Percentiles rank a stretch among this genome's conserved stretches.
Evolutionary conservation across 2,113 vertebrate species (phyloP).

Genomic region (Anoplopoma fimbria): DNA sequence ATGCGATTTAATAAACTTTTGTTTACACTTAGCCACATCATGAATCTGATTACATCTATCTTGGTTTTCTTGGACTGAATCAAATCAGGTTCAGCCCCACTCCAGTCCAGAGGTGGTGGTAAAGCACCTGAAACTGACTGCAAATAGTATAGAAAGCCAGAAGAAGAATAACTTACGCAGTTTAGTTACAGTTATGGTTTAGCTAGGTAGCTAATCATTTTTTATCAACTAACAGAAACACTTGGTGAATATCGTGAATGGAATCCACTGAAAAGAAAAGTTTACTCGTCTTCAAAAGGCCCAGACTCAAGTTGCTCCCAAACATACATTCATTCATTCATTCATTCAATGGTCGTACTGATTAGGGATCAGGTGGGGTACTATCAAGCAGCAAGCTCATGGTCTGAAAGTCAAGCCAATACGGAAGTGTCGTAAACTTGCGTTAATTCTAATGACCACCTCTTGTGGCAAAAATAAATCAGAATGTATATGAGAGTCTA

Average conservation of each 20-base stretch:
- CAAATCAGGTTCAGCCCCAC: not conserved
- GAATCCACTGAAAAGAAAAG: too few species aligned
- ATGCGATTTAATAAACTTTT: slow-evolving; percentile 3
- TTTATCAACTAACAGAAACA: not conserved
- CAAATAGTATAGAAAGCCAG: not conserved
- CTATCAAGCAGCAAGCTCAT: not conserved
- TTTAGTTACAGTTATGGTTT: not conserved
- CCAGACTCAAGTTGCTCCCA: not conserved
- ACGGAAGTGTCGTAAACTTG: not conserved
- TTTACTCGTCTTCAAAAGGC: not conserved
- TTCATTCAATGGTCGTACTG: not conserved
- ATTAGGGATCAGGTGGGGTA: not conserved
- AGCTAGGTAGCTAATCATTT: not conserved
- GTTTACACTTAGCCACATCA: not conserved
- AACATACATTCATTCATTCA: not conserved
- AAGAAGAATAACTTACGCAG: not conserved
- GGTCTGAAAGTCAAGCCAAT: not conserved
- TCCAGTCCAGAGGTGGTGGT: not conserved
- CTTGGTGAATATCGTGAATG: not conserved
- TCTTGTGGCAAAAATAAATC: not conserved
- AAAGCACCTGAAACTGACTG: not conserved
- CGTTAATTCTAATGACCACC: not conserved
- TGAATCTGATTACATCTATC: not conserved
- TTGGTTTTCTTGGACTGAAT: not conserved
- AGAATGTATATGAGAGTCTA: not conserved